Evolutionary conservation across 2,113 vertebrate genomes (phyloP), one percentile per base, ranked within the genome.

Genomic region (Pitta sordida): DNA sequence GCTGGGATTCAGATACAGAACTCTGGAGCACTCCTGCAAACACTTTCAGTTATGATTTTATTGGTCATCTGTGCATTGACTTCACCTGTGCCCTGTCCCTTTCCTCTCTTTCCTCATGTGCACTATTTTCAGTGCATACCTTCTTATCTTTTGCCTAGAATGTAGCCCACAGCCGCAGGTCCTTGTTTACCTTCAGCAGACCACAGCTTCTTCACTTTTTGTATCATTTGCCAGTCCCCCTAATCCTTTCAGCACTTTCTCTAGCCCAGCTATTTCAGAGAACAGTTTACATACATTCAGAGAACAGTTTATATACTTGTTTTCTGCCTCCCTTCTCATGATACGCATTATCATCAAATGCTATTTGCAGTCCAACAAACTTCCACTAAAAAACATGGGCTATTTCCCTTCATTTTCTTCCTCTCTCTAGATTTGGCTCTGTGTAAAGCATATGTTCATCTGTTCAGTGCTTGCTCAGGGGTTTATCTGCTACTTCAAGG

Each of bases 371-470:
- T 83, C 86, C 77, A 92, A 62, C 56, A 84, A 85, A 88, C 46
- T 91, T 91, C 86, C 62, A 84, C 67, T 70, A 39, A 84, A 91
- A 92, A 83, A 77, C 37, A 91, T 6, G 18, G 52, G 65, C 43
- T 68, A 69, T 89, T 93, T 92, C 41, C 53, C 73, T 80, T 91
- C 34, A 83, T 91, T 81, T 93, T 89, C 29, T 83, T 83, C 65
- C 81, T 93, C 32, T 34, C 18, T 92, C 18, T 69, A 43, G 41
- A 44, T 73, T 7, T 83, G 53, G 32, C 44, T 89, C 49, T 43
- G 22, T 69, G 65, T 37, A 92, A 93, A 91, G 29, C 23, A 21
- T 53, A 34, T 60, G 6, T 89, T 65, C 74, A 94, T 89, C 70
- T 87, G 67, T 51, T 83, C 70, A 73, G 0, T 41, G 26, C 36